Percentiles rank a stretch among this genome's conserved stretches.
These are phyloP conservation scores for Ciconia maguari DNA, from an alignment of 2,113 vertebrate species.

Conservation along the genomic window DNA sequence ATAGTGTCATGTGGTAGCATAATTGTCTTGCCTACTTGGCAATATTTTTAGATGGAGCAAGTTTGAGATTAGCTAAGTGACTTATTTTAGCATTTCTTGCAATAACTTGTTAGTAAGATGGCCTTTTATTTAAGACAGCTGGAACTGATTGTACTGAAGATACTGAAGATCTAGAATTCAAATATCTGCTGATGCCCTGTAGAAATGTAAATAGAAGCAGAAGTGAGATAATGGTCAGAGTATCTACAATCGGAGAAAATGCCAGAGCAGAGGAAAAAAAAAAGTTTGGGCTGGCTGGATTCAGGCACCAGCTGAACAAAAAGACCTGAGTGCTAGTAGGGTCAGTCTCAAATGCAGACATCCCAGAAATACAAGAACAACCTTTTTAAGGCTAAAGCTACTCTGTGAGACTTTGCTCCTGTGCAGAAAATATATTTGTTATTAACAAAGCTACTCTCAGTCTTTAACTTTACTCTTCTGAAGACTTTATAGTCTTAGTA, in stretches of 20 bases:
- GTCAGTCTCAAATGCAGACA: neutral
- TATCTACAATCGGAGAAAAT: neutral
- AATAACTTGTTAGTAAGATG: neutral
- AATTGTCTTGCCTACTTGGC: conserved; percentile 11
- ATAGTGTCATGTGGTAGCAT: neutral
- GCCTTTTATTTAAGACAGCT: neutral
- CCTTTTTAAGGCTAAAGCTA: neutral
- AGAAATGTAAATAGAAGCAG: neutral
- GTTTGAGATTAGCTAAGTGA: neutral
- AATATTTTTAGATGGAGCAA: conserved; percentile 21
- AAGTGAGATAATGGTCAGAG: neutral
- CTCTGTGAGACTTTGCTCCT: neutral
- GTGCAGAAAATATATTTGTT: neutral
- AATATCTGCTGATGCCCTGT: neutral
- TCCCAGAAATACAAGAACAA: neutral
- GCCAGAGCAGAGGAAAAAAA: neutral
- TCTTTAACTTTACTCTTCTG: neutral
- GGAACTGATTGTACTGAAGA: neutral
- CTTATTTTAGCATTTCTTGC: conserved; percentile 37
- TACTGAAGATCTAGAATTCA: neutral
- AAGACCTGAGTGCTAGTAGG: neutral
- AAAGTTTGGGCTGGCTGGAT: neutral
- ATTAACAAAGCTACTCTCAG: neutral
- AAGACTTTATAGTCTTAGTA: neutral
- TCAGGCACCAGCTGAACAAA: neutral